Percentiles rank a stretch among this genome's conserved stretches.
These are phyloP conservation scores for Oscheius sp. DNA, from an alignment of 2,888 invertebrate genomes.

Conservation along the genomic window DNA sequence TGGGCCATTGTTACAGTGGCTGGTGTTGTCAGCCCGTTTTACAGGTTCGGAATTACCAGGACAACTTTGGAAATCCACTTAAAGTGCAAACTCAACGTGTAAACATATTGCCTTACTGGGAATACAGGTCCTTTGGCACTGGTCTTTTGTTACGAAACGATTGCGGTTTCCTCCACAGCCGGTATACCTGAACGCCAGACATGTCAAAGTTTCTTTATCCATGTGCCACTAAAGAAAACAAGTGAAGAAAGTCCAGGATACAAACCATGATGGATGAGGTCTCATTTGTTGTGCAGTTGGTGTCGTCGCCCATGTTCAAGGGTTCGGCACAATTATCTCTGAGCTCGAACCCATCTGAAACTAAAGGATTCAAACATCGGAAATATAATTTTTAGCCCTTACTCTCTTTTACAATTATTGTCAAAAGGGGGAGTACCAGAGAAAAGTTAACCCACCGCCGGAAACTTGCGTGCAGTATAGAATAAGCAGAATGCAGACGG, in stretches of 20 bases:
- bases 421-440: background rate
- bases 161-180: conserved; percentile 50
- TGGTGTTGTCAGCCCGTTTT: background rate
- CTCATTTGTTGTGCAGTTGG: background rate
- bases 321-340: background rate
- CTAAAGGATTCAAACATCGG: background rate
- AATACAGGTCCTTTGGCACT: conserved; percentile 43
- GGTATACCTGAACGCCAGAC: conserved; percentile 48
- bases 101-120: conserved; percentile 36
- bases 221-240: conserved; percentile 40
- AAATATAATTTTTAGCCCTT: background rate
- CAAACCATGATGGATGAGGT: conserved; percentile 4
- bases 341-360: conserved; percentile 1
- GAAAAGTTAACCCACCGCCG: background rate
- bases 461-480: background rate
- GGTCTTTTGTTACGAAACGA: conserved; percentile 39
- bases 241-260: background rate
- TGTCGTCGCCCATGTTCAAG: background rate
- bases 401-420: background rate
- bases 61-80: conserved; percentile 43
- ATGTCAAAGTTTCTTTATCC: conserved; percentile 47
- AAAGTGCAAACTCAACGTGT: background rate
- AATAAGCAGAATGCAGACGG: background rate
- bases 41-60: conserved; percentile 34
- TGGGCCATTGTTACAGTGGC: conserved; percentile 6